Evolutionary conservation across 1,140 invertebrate genomes (phyloP).

Genomic region (Xylocopa sonorina): DNA sequence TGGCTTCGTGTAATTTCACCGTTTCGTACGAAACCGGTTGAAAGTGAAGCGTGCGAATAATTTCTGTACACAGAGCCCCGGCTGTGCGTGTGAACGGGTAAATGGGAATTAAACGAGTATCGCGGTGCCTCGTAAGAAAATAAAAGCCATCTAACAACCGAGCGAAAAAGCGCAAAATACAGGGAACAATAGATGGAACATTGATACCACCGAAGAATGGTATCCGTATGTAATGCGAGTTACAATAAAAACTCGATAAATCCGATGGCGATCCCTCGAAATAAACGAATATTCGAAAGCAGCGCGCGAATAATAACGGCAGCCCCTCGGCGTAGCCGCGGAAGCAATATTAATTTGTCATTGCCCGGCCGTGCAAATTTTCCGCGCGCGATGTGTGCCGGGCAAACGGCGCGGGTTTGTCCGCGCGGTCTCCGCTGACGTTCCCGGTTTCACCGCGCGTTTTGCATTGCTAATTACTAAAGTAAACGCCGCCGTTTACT

Average conservation of each 20-base stretch:
- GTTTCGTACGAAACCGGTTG: background rate
- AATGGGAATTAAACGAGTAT: background rate
- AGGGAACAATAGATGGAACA: too few relatives aligned
- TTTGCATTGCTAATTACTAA: constrained; percentile 65
- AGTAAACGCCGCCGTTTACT: constrained; percentile 54
- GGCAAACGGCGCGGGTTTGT: constrained; percentile 43
- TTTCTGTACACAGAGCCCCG: background rate
- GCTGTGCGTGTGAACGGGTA: background rate
- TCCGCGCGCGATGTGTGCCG: constrained; percentile 31
- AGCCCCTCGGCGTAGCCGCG: constrained; percentile 36
- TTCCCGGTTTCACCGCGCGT: constrained; percentile 54
- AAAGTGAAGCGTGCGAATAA: background rate
- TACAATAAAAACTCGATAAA: background rate
- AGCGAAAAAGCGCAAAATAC: too few relatives aligned
- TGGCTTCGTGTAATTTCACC: rapidly evolving
- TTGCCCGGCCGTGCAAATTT: constrained; percentile 53
- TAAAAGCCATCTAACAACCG: too few relatives aligned
- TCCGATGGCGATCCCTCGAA: background rate
- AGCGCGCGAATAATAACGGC: constrained; percentile 53
- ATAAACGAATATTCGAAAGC: constrained; percentile 27
- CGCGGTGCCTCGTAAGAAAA: too few relatives aligned
- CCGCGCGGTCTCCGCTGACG: constrained; percentile 53
- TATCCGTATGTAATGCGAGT: background rate
- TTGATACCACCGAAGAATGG: too few relatives aligned
- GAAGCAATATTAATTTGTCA: constrained; percentile 68